Percentiles rank a stretch among this genome's conserved stretches.
Evolutionary conservation across 2,888 invertebrate genomes (phyloP).

Genomic region (Caenorhabditis zanzibari): DNA sequence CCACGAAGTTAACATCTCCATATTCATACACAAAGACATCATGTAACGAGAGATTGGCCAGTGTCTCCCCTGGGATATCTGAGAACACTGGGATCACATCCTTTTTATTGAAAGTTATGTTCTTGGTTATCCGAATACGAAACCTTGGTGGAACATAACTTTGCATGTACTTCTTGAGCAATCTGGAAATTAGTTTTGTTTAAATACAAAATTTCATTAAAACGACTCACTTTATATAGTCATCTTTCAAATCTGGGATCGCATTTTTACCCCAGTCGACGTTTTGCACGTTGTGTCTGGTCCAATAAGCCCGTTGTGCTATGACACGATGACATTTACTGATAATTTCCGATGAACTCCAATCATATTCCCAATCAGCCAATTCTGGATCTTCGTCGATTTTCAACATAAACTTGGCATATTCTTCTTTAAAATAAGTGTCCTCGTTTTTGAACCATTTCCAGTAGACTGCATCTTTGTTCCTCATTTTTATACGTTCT

Average conservation of each 20-base stretch:
- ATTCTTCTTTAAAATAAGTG: too few relatives aligned
- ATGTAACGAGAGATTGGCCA: not conserved
- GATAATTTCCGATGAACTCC: too few relatives aligned
- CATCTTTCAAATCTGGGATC: not conserved
- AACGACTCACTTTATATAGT: not conserved
- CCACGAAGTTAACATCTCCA: not conserved
- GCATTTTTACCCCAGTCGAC: too few relatives aligned
- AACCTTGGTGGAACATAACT: not conserved
- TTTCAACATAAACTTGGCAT: not conserved
- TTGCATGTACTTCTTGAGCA: not conserved
- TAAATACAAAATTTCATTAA: not conserved
- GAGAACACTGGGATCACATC: conserved; percentile 29
- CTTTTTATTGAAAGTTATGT: conserved; percentile 13
- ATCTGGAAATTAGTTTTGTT: conserved; percentile 7
- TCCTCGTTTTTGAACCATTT: not conserved
- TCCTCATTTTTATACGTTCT: not conserved
- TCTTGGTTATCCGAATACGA: not conserved
- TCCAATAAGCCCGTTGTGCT: not conserved
- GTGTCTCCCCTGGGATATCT: conserved; percentile 7
- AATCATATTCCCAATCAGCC: not conserved
- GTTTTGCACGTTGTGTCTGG: not conserved
- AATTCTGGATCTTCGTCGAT: not conserved
- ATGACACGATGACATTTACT: not conserved
- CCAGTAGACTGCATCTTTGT: not conserved
- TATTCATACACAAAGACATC: conserved; percentile 3